A percentile compares a stretch with the other conserved stretches of the same genome.
These are phyloP conservation scores for Zeus faber DNA, from an alignment of 2,113 vertebrate species.

Conservation along the genomic window DNA sequence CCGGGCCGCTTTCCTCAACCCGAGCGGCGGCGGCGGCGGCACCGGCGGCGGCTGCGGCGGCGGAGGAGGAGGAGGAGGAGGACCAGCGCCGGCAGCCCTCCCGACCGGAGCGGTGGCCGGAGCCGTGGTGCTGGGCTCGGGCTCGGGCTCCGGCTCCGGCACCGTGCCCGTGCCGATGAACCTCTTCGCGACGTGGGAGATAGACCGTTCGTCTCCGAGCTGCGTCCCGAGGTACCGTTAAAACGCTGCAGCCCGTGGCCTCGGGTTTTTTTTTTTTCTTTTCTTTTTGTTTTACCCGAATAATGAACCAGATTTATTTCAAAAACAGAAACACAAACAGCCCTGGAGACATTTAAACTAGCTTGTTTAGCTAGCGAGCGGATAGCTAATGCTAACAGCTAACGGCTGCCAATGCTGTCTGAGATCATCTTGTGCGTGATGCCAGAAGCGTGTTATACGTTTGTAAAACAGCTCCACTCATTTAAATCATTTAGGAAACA, in stretches of 20 bases:
- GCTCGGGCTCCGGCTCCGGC: conserved; percentile 54
- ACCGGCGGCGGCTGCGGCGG: conserved; percentile 20
- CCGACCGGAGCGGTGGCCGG: conserved; percentile 60
- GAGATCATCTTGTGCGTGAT: conserved; percentile 22
- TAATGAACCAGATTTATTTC: too few relatives aligned
- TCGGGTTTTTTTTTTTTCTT: too few relatives aligned
- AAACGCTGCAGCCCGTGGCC: too few relatives aligned
- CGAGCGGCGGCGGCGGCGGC: conserved; percentile 61
- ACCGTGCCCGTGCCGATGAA: conserved; percentile 78
- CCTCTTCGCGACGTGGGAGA: conserved; percentile 82
- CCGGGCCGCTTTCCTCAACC: conserved; percentile 78
- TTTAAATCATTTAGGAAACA: too few relatives aligned
- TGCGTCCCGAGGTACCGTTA: conserved; percentile 76
- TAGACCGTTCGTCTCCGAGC: conserved; percentile 80
- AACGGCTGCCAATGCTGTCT: conserved; percentile 18
- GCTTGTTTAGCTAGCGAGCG: conserved; percentile 27
- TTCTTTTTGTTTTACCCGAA: too few relatives aligned
- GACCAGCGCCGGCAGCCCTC: conserved; percentile 54
- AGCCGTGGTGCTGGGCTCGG: conserved; percentile 52
- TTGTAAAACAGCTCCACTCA: too few relatives aligned
- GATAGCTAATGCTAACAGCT: conserved; percentile 60
- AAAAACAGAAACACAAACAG: too few relatives aligned
- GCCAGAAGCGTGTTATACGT: too few relatives aligned
- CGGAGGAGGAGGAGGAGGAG: conserved; percentile 32
- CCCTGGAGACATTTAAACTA: too few relatives aligned